A percentile compares a stretch with the other conserved stretches of the same genome.
phyloP scores from a whole-genome alignment of 2,888 invertebrate species.

The Erebia aethiops region DNA sequence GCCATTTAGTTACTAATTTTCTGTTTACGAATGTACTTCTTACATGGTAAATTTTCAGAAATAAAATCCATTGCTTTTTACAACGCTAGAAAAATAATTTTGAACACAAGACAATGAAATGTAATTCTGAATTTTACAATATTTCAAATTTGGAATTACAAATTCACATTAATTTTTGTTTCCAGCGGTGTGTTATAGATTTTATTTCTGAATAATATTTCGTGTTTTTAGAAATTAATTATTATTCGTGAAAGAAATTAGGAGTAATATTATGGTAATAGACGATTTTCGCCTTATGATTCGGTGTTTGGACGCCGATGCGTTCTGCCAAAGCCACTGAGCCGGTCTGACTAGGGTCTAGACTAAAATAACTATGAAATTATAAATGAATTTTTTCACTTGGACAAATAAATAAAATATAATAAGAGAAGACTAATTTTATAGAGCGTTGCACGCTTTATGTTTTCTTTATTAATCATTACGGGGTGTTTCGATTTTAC shows the following conservation, averaged over 20 bases:
- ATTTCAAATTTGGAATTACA: not conserved
- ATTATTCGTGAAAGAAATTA: conserved; percentile 10
- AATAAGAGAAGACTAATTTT: conserved; percentile 16
- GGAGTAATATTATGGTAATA: not conserved
- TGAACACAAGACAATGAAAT: not conserved
- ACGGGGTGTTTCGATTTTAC: conserved; percentile 54
- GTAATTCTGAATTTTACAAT: not conserved
- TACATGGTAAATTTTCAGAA: not conserved
- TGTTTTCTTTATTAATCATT: conserved; percentile 41
- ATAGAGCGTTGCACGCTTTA: conserved; percentile 2
- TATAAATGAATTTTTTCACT: conserved; percentile 67
- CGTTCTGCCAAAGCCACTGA: conserved; percentile 61
- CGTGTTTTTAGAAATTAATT: not conserved
- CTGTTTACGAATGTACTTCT: not conserved
- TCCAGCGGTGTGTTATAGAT: not conserved
- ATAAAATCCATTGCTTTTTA: not conserved
- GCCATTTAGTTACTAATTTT: conserved; percentile 1
- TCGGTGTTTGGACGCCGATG: conserved; percentile 37
- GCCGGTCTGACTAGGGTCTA: conserved; percentile 53
- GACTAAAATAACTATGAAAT: conserved; percentile 60
- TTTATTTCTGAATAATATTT: not conserved
- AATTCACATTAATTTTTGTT: not conserved
- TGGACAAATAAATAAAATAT: conserved; percentile 38
- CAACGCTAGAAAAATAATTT: not conserved
- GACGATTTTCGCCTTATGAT: conserved; percentile 1